Evolutionary conservation across 2,797 vertebrate genomes (phyloP).

Genomic region (Tokudaia muenninki): DNA sequence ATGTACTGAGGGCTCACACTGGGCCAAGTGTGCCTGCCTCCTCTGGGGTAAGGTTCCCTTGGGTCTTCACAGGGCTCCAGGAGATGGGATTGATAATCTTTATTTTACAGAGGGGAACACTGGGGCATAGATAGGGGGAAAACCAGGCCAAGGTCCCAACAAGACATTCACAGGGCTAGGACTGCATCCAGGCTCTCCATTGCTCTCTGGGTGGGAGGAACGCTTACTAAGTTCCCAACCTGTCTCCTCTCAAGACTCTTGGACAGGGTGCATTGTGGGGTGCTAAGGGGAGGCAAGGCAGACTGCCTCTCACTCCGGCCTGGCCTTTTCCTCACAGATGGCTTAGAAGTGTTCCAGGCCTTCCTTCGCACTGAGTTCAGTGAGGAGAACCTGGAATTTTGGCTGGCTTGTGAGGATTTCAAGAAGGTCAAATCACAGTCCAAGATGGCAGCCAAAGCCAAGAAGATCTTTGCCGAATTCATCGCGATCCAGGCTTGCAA

Average conservation of each 20-base stretch:
- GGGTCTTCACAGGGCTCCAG: not conserved
- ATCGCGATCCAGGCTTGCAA: slow-evolving; percentile 99
- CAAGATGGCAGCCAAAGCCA: slow-evolving; percentile 98
- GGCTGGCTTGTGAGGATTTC: slow-evolving; percentile 98
- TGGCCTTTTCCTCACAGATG: slow-evolving; percentile 89
- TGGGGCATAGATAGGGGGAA: not conserved
- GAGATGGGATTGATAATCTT: not conserved
- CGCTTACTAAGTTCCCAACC: not conserved
- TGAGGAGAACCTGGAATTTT: slow-evolving; percentile 99
- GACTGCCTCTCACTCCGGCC: not conserved
- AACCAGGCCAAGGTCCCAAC: not conserved
- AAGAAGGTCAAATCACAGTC: slow-evolving; percentile 98
- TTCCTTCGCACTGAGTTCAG: slow-evolving; percentile 99
- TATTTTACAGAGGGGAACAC: slow-evolving; percentile 11
- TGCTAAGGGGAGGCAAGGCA: not conserved
- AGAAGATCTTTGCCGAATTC: slow-evolving; percentile 97
- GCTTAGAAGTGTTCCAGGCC: slow-evolving; percentile 96
- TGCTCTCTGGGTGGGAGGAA: not conserved
- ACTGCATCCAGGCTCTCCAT: not conserved
- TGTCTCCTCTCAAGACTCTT: not conserved
- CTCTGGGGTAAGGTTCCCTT: not conserved
- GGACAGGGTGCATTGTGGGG: rapidly evolving
- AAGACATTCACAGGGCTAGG: not conserved
- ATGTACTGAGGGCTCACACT: not conserved
- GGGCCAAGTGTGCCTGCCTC: not conserved